A percentile compares a stretch with the other conserved stretches of the same genome.
Evolutionary conservation across 2,113 vertebrate species (phyloP).

Genomic region (Ia io): DNA sequence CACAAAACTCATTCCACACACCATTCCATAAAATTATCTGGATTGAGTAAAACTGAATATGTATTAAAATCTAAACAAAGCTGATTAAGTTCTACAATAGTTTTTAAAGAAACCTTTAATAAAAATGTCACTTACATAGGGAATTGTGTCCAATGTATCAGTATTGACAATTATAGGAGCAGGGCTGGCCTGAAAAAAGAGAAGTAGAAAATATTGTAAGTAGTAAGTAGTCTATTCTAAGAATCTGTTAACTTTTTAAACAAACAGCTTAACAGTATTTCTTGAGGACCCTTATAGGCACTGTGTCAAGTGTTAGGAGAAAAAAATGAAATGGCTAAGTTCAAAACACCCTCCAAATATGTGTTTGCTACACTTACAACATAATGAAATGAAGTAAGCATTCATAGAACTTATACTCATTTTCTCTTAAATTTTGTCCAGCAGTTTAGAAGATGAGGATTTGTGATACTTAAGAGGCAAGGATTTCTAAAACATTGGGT

Average conservation of each 20-base stretch:
- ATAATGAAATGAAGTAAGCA: conserved; percentile 33
- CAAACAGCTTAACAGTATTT: background rate
- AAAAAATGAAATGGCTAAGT: background rate
- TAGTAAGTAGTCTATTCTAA: conserved; percentile 10
- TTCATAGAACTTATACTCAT: background rate
- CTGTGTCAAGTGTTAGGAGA: background rate
- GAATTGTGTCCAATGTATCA: conserved; percentile 96
- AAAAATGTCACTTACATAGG: conserved; percentile 90
- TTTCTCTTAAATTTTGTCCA: background rate
- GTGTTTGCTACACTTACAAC: background rate
- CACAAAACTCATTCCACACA: background rate
- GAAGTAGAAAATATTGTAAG: background rate
- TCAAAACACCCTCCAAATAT: background rate
- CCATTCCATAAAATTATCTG: conserved; percentile 25
- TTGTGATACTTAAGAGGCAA: background rate
- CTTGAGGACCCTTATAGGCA: background rate
- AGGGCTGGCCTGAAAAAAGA: conserved; percentile 89
- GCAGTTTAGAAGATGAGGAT: background rate
- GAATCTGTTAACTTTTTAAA: conserved; percentile 8
- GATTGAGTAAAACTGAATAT: background rate
- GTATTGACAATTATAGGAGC: conserved; percentile 98
- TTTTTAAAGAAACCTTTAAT: conserved; percentile 41
- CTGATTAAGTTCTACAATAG: background rate
- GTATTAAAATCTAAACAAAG: background rate
- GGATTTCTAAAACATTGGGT: background rate